Base-by-base conservation (phyloP, 2,113 vertebrate species). In the Vulpes lagopus region DNA sequence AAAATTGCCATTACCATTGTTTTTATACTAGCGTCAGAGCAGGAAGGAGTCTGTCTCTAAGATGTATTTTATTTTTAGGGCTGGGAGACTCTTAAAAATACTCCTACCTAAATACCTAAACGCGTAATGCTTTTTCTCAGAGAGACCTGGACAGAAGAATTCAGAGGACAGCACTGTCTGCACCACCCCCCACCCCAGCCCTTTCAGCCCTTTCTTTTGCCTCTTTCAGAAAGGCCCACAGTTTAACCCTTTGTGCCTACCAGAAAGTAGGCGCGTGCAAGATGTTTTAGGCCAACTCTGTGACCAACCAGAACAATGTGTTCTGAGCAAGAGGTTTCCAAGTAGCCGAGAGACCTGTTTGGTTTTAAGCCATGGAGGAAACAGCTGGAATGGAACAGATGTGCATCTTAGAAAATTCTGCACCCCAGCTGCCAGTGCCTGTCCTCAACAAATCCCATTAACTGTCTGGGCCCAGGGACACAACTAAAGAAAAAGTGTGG, bases 321-420 rank as follows among this genome's bases (percentile, higher is more conserved):
- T 88, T 97, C 67, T 78, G 60, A 97, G 96, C 53, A 98, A 91
- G 94, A 96, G 96, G 97, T 95, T 95, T 97, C 95, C 92, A 91
- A 97, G 96, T 35, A 91, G 88, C 49, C 9, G 3, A 84, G 92
- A 97, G 97, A 93, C 98, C 55, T 89, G 96, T 38, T 43, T 81
- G 93, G 90, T 96, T 80, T 94, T 95, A 98, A 96, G 85, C 90
- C 84, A 85, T 16, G 25, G 96, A 94, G 88, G 97, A 97, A 98
- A 98, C 98, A 98, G 95, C 97, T 98, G 97, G 96, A 97, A 92
- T 19, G 83, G 74, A 97, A 97, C 97, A 98, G 97, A 98, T 97
- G 96, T 97, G 97, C 94, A 32, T 89, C 85, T 96, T 62, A 97
- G 96, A 98, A 97, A 97, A 97, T 74, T 65, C 96, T 83, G 95